Evolutionary conservation across 2,113 vertebrate genomes (phyloP).

Genomic region (Isurus oxyrinchus): DNA sequence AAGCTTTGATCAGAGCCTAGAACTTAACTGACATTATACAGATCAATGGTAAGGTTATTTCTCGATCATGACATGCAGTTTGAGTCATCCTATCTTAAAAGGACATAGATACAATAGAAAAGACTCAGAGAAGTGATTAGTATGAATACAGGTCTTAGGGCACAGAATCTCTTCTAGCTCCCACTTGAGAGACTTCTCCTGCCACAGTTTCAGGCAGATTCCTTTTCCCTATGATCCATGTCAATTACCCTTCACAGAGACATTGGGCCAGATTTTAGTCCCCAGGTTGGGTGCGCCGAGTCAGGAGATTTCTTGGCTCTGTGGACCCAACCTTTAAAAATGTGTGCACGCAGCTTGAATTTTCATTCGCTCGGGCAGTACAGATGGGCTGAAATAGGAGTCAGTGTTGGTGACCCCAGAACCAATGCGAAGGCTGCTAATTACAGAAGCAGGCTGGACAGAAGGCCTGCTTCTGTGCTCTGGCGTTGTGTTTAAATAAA

Average conservation of each 20-base stretch:
- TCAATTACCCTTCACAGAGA: neutral
- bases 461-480: too few relatives aligned
- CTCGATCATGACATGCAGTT: neutral
- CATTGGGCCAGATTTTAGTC: too few relatives aligned
- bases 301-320: too few relatives aligned
- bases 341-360: too few relatives aligned
- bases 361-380: too few relatives aligned
- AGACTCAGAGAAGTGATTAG: neutral
- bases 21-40: neutral
- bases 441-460: too few relatives aligned
- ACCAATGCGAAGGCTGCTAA: too few relatives aligned
- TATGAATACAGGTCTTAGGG: neutral
- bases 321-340: too few relatives aligned
- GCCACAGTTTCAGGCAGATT: neutral
- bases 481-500: too few relatives aligned
- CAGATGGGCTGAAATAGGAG: too few relatives aligned
- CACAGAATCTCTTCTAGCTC: neutral
- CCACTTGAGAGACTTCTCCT: neutral
- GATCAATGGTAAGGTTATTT: neutral
- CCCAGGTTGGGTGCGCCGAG: too few relatives aligned
- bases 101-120: neutral
- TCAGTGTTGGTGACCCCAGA: too few relatives aligned
- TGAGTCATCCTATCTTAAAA: neutral
- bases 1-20: neutral
- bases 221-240: neutral